Evolutionary conservation across 1,140 invertebrate species (phyloP).

Genomic region (Danaus melanippus): DNA sequence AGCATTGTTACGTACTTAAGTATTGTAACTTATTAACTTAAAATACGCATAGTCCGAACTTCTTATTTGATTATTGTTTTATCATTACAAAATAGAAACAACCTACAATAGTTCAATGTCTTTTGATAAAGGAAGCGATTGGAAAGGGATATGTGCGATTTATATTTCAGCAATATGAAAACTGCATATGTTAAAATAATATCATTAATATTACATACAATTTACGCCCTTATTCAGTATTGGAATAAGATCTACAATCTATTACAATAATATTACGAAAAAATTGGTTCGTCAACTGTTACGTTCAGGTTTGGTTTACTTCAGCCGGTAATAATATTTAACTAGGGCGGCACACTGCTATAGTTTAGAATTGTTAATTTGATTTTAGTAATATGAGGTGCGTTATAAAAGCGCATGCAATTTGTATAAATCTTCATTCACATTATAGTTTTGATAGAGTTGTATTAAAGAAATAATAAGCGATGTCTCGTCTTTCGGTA

Average conservation of each 20-base stretch:
- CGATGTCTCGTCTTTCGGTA: conserved; percentile 63
- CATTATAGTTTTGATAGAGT: conserved; percentile 35
- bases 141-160: conserved; percentile 15
- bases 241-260: too few relatives aligned
- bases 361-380: conserved; percentile 63
- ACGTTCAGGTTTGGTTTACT: conserved; percentile 37
- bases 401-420: conserved; percentile 61
- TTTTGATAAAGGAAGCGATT: conserved; percentile 10
- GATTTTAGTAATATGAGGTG: conserved; percentile 57
- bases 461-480: conserved; percentile 30
- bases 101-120: too few relatives aligned
- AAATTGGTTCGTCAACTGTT: conserved; percentile 22
- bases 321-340: conserved; percentile 59
- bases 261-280: too few relatives aligned
- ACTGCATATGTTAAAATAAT: too few relatives aligned
- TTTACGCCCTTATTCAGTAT: too few relatives aligned
- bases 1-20: too few relatives aligned
- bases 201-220: too few relatives aligned
- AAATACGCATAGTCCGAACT: too few relatives aligned
- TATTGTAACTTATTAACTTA: too few relatives aligned
- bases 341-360: conserved; percentile 48
- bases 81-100: too few relatives aligned
- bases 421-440: conserved; percentile 38
- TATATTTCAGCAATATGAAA: not conserved
- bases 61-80: too few relatives aligned